A percentile compares a stretch with the other conserved stretches of the same genome.
phyloP scores from a whole-genome alignment of 2,888 invertebrate genomes.

The Phorcus lineatus region DNA sequence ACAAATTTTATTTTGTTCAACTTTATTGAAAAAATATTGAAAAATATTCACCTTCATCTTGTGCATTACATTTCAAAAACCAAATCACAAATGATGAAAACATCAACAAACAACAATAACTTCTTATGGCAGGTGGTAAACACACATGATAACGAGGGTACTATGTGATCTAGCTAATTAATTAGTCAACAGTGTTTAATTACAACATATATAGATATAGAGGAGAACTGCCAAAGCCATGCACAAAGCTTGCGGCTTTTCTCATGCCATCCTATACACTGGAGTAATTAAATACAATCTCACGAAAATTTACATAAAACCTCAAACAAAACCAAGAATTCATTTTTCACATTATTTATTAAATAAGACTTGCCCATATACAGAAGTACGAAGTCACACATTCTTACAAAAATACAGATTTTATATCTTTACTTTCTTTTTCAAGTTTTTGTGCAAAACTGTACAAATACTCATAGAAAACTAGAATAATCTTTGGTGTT shows the following conservation, averaged over 20 bases:
- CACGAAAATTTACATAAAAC: not conserved
- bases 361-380: constrained; percentile 18
- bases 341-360: constrained; percentile 21
- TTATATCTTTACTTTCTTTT: constrained; percentile 13
- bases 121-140: constrained; percentile 18
- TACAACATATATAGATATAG: constrained; percentile 15
- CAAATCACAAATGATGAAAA: not conserved
- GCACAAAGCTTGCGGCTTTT: constrained; percentile 10
- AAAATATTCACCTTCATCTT: not conserved
- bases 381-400: constrained; percentile 31
- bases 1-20: not conserved
- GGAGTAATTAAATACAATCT: not conserved
- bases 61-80: constrained; percentile 11
- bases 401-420: constrained; percentile 26
- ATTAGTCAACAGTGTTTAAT: constrained; percentile 13
- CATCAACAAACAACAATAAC: constrained; percentile 7
- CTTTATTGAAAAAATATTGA: not conserved
- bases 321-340: constrained; percentile 6
- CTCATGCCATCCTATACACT: constrained; percentile 14
- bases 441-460: constrained; percentile 12
- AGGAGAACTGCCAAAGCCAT: constrained; percentile 12
- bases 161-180: constrained; percentile 16
- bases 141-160: not conserved
- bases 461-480: constrained; percentile 17
- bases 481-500: constrained; percentile 19